phyloP scores from a whole-genome alignment of 2,113 vertebrate species.

The Muntiacus muntjak region DNA sequence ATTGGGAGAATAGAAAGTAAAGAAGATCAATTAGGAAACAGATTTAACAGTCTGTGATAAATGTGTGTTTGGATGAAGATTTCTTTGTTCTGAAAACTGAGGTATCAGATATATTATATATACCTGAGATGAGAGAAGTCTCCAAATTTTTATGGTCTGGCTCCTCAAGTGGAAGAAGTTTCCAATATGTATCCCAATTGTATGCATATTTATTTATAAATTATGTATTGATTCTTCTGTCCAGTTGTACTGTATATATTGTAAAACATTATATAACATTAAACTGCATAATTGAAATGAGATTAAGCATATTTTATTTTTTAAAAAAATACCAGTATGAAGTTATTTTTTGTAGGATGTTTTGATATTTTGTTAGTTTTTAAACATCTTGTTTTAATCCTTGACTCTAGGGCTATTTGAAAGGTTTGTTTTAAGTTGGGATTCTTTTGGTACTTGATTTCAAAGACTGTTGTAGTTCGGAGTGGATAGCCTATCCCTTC shows the following conservation, averaged over 20 bases:
- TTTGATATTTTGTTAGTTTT: constrained; percentile 7
- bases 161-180: not conserved
- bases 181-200: not conserved
- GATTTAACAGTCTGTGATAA: not conserved
- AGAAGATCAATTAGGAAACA: not conserved
- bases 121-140: not conserved
- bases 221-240: not conserved
- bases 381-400: not conserved
- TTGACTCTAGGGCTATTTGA: not conserved
- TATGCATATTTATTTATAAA: constrained; percentile 14
- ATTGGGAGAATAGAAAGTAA: not conserved
- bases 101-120: not conserved
- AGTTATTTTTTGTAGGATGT: not conserved
- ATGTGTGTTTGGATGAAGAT: not conserved
- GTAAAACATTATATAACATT: not conserved
- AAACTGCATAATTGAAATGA: not conserved
- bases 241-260: not conserved
- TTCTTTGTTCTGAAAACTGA: not conserved
- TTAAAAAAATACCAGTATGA: not conserved
- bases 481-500: not conserved
- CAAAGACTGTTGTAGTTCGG: not conserved
- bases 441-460: constrained; percentile 14
- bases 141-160: not conserved
- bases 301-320: not conserved
- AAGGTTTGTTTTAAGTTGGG: constrained; percentile 1